Conservation (phyloP, 1,140 invertebrate genomes). For the Zaprionus camerounensis region DNA sequence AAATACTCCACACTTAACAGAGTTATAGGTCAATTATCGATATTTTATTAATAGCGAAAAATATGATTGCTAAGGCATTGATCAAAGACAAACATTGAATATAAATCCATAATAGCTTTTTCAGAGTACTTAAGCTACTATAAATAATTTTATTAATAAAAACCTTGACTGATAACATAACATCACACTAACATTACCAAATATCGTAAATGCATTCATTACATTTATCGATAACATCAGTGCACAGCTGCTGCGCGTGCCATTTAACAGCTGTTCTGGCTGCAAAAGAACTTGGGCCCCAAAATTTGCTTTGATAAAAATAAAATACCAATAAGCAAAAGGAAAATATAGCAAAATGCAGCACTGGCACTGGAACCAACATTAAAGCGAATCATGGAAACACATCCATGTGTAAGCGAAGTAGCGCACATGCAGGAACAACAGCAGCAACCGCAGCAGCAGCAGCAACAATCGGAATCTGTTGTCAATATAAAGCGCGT, state of each 20-base stretch:
- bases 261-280: conserved; percentile 55
- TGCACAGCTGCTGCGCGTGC: conserved; percentile 44
- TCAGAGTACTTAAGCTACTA: background rate
- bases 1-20: background rate
- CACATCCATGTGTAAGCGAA: conserved; percentile 55
- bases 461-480: conserved; percentile 22
- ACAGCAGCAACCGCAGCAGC: conserved; percentile 31
- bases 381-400: conserved; percentile 49
- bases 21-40: background rate
- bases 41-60: background rate
- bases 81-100: background rate
- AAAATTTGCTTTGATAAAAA: conserved; percentile 55
- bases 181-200: background rate
- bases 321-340: conserved; percentile 48
- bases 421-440: conserved; percentile 57
- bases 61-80: background rate
- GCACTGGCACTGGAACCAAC: background rate
- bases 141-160: background rate
- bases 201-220: conserved; percentile 6
- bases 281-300: conserved; percentile 34
- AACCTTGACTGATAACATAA: background rate
- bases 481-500: conserved; percentile 42
- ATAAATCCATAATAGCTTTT: background rate
- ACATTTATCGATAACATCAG: conserved; percentile 22
- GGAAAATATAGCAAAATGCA: conserved; percentile 33